Base-by-base conservation (phyloP, 2,797 vertebrate genomes). In the Microctenopoma lineatum region DNA sequence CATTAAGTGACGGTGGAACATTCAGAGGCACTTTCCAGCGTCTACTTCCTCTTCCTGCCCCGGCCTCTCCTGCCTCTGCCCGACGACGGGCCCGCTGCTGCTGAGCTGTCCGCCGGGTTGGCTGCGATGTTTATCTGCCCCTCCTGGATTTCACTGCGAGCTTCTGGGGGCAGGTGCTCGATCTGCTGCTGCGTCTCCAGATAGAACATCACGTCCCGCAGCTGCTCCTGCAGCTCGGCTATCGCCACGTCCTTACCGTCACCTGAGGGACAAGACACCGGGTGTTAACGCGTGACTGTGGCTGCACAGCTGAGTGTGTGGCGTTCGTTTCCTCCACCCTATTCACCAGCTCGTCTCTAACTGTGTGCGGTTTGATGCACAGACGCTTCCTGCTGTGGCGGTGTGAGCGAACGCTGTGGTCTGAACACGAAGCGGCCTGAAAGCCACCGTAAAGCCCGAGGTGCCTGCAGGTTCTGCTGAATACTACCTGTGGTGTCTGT, bases 191-290 rank as follows among this genome's bases (percentile, higher is more conserved):
- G 97, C 0, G 97, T 89, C 79, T 98, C 97, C 89, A 99, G 87
- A 81, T 98, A 97, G 87, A 99, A 98, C 97, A 98, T 99, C 84
- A 99, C 94, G 10, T 99, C 98, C 0, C 97, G 92, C 77, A 99
- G 92, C 92, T 99, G 97, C 85, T 99, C 97, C 93, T 97, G 96
- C 70, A 98, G 92, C 81, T 99, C 97, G 0, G 91, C 82, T 58
- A 99, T 97, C 69, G 94, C 91, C 47, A 81, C 73, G 56, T 98
- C 97, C 66, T 98, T 99, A 61, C 89, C 91, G 11, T 96, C 94
- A 0, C 78, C 92, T 93, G 29, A 32, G 12, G 29, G 27, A 50
- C 0, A 3, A 44, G 0, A 48, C 5, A 39, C 29, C 29, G 29
- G 29, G 5, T 5, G 29, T 21, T 21, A 21, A 21, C 1, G 2